A percentile compares a stretch with the other conserved stretches of the same genome.
These are phyloP conservation scores for Pyrrhosoma nymphula DNA, from an alignment of 2,888 invertebrate species.

Conservation along the genomic window DNA sequence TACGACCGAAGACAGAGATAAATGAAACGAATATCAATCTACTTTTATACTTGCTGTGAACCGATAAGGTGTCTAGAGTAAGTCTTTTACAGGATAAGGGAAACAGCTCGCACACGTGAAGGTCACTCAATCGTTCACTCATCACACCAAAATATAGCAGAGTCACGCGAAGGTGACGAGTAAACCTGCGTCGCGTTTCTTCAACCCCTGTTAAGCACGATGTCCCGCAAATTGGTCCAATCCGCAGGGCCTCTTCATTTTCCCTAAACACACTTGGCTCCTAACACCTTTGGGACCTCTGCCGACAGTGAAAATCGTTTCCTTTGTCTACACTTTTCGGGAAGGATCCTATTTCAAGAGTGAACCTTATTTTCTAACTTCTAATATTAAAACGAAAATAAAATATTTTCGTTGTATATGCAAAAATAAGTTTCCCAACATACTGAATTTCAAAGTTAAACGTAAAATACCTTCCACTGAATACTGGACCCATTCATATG, in stretches of 20 bases:
- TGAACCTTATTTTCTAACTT: too few relatives aligned
- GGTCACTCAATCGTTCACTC: neutral
- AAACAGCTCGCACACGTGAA: neutral
- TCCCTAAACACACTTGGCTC: neutral
- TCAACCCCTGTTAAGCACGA: neutral
- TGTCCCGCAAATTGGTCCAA: neutral
- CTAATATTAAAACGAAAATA: too few relatives aligned
- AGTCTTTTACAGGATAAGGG: neutral
- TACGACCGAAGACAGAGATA: neutral
- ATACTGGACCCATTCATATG: too few relatives aligned
- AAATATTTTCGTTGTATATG: too few relatives aligned
- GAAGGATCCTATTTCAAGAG: neutral
- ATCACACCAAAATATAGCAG: neutral
- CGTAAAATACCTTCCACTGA: too few relatives aligned
- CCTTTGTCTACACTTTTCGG: neutral
- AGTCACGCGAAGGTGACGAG: neutral
- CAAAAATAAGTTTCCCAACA: too few relatives aligned
- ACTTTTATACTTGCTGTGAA: neutral
- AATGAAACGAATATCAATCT: neutral
- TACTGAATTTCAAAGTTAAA: too few relatives aligned
- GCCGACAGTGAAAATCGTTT: neutral
- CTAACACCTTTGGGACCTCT: neutral
- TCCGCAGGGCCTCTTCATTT: neutral
- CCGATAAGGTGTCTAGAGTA: neutral
- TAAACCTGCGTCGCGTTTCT: neutral